Evolutionary conservation across 2,797 vertebrate species (phyloP), one percentile per base, ranked within the genome.

Genomic region (Scleropages formosus): DNA sequence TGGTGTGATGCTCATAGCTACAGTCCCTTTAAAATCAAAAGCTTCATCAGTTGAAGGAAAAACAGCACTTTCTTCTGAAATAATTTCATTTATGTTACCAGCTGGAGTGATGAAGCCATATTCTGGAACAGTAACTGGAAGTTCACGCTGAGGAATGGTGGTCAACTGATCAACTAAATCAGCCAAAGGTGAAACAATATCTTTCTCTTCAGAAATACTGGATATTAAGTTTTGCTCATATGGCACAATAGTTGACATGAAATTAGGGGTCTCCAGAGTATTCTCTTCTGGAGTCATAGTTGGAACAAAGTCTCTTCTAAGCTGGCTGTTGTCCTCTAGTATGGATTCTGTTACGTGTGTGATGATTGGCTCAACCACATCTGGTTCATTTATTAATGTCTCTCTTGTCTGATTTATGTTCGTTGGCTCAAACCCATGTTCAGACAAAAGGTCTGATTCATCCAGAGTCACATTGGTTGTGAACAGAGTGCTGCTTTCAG

Each of bases 301-400:
- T 0, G 81, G 83, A 39, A 84, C 65, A 70, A 84, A 85, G 75
- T 86, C 80, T 61, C 80, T 87, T 71, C 88, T 84, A 15, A 91
- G 90, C 80, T 91, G 85, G 0, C 84, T 86, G 0, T 82, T 90
- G 82, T 86, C 84, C 0, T 81, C 53, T 1, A 82, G 82, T 81
- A 90, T 86, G 73, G 85, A 91, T 81, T 92, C 81, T 61, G 90
- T 83, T 80, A 86, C 74, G 8, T 91, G 88, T 12, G 86, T 85
- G 58, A 92, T 89, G 79, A 90, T 83, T 0, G 82, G 78, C 20
- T 77, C 31, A 60, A 82, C 72, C 20, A 82, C 76, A 6, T 78
- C 82, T 27, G 84, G 83, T 62, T 80, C 83, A 46, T 78, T 7
- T 74, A 82, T 20, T 72, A 78, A 13, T 59, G 24, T n/a, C 27